phyloP scores from a whole-genome alignment of 2,888 invertebrate species.

The Brenthis hecate region DNA sequence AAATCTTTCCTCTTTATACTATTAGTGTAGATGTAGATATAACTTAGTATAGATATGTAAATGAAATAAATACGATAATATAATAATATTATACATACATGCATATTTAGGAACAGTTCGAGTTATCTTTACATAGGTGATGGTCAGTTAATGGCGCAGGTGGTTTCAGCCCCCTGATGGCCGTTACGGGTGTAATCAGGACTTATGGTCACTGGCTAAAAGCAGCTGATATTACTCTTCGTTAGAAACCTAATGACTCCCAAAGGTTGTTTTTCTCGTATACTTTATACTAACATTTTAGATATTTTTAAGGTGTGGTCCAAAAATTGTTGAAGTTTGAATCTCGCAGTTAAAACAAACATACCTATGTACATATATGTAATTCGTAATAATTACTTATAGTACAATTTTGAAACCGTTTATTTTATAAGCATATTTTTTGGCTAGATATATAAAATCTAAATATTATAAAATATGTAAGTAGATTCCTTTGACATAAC shows the following conservation, averaged over 20 bases:
- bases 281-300: constrained; percentile 13
- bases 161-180: constrained; percentile 26
- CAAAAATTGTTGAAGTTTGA: too few relatives aligned
- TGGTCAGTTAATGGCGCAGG: constrained; percentile 29
- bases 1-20: too few relatives aligned
- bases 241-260: constrained; percentile 42
- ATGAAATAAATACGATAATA: too few relatives aligned
- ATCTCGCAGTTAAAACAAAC: too few relatives aligned
- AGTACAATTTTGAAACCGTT: too few relatives aligned
- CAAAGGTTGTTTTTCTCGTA: constrained; percentile 28
- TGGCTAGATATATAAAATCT: not conserved
- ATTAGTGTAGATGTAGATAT: too few relatives aligned
- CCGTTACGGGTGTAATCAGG: constrained; percentile 38
- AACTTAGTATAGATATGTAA: too few relatives aligned
- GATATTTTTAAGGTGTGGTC: not conserved
- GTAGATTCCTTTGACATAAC: not conserved
- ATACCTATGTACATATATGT: too few relatives aligned
- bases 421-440: not conserved
- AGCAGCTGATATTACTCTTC: constrained; percentile 40
- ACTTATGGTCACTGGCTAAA: constrained; percentile 48
- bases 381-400: too few relatives aligned
- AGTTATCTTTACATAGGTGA: constrained; percentile 8
- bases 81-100: too few relatives aligned
- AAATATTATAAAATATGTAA: not conserved
- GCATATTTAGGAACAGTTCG: too few relatives aligned